Conservation (phyloP, 2,113 vertebrate genomes). For the Dascyllus trimaculatus region DNA sequence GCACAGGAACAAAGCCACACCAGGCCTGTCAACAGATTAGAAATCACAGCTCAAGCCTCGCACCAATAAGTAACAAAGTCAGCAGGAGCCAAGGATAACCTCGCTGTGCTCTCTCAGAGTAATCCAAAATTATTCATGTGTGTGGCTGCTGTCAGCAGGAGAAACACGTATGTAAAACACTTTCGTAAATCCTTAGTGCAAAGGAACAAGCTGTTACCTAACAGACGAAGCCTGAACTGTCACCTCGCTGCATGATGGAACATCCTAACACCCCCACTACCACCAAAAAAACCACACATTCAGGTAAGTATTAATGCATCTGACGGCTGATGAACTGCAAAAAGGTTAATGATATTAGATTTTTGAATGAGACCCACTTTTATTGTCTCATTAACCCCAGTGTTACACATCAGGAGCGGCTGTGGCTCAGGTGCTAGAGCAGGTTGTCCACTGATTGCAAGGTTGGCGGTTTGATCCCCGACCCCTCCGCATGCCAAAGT, state of each 20-base stretch:
- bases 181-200: constrained; percentile 62
- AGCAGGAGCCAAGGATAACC: constrained; percentile 39
- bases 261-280: constrained; percentile 29
- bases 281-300: neutral
- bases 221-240: constrained; percentile 47
- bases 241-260: constrained; percentile 29
- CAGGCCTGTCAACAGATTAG: constrained; percentile 27
- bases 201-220: constrained; percentile 54
- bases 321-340: no score
- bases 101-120: constrained; percentile 36
- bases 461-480: no score
- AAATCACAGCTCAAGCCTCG: constrained; percentile 13
- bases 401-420: no score
- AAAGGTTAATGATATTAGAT: no score
- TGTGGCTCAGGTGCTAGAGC: no score
- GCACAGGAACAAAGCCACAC: constrained; percentile 37
- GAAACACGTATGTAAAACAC: constrained; percentile 45
- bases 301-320: no score
- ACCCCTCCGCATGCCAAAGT: no score
- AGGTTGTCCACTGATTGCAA: no score
- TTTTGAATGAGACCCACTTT: no score
- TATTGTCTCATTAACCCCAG: no score
- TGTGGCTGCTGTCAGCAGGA: constrained; percentile 42
- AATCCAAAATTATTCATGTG: constrained; percentile 65
- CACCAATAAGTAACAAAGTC: constrained; percentile 45